Conservation (phyloP, 35 echinoderm and acorn worm genomes). For the Apostichopus japonicus region DNA sequence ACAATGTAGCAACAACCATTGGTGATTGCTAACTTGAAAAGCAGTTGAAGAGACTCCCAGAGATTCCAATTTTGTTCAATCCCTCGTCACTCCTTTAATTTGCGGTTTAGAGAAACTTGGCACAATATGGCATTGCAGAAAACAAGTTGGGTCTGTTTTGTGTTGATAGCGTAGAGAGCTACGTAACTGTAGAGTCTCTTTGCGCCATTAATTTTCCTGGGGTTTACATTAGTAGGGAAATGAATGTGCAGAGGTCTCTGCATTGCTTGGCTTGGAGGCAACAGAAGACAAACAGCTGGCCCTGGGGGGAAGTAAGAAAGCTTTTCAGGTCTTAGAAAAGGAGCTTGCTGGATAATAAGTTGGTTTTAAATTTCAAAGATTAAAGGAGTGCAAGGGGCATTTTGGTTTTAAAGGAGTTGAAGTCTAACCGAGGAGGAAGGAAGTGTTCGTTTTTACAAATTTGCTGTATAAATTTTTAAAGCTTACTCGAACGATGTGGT, state of each 20-base stretch:
- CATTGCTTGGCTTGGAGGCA: slow-evolving; percentile 44
- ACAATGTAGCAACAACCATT: not conserved
- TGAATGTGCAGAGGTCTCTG: slow-evolving; percentile 50
- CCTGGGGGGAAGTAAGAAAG: slow-evolving; percentile 45
- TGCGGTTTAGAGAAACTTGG: not conserved
- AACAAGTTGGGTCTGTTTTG: not conserved
- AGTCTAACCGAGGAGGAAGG: not conserved
- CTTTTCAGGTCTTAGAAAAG: slow-evolving; percentile 22
- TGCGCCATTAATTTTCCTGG: slow-evolving; percentile 43
- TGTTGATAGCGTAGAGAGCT: not conserved
- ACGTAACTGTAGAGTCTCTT: not conserved
- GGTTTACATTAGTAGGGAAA: slow-evolving; percentile 51
- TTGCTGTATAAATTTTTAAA: no score
- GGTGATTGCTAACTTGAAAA: not conserved
- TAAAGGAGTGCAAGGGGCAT: slow-evolving; percentile 20
- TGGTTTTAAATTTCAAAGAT: slow-evolving; percentile 45
- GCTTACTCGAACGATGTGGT: no score
- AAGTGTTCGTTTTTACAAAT: no score
- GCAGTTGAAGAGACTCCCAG: not conserved
- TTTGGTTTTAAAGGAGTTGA: slow-evolving; percentile 6
- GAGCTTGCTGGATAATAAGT: slow-evolving; percentile 54
- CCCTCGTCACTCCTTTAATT: slow-evolving; percentile 48
- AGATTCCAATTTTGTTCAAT: not conserved
- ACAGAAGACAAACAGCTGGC: slow-evolving; percentile 55
- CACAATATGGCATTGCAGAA: not conserved